phyloP scores from a whole-genome alignment of 2,797 vertebrate genomes.

The Bryconaethiops microstoma region DNA sequence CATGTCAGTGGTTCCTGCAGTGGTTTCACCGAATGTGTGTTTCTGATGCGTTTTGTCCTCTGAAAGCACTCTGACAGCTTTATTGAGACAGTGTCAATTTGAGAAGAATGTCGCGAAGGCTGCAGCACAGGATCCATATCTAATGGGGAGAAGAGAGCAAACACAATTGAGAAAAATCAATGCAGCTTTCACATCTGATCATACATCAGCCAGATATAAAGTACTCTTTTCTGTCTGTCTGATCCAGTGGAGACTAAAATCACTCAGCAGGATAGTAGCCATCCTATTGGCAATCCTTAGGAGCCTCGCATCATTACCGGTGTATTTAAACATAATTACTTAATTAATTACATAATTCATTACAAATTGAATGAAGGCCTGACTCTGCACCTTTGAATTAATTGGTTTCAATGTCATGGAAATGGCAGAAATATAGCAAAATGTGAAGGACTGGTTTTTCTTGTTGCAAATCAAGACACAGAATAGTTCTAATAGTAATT shows the following conservation, averaged over 20 bases:
- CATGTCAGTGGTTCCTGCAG: slow-evolving; percentile 58
- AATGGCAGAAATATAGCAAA: too few species aligned
- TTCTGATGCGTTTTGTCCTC: slow-evolving; percentile 58
- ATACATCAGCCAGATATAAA: slow-evolving; percentile 71
- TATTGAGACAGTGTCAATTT: slow-evolving; percentile 76
- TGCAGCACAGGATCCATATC: slow-evolving; percentile 75
- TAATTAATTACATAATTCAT: not conserved
- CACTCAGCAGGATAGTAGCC: not conserved
- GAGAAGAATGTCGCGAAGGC: slow-evolving; percentile 72
- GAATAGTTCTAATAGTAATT: too few species aligned
- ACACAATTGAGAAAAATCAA: slow-evolving; percentile 79
- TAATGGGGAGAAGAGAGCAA: slow-evolving; percentile 78
- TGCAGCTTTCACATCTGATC: slow-evolving; percentile 75
- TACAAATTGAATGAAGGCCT: too few species aligned
- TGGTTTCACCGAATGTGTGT: slow-evolving; percentile 57
- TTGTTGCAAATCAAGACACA: too few species aligned
- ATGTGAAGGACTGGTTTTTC: too few species aligned
- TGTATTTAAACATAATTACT: not conserved
- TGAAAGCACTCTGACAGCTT: slow-evolving; percentile 70
- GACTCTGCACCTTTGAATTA: too few species aligned
- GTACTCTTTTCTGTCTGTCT: slow-evolving; percentile 21
- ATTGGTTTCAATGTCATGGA: too few species aligned
- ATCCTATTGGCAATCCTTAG: not conserved
- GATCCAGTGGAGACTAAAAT: slow-evolving; percentile 1
- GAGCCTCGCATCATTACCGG: not conserved